Conservation (phyloP, 2,113 vertebrate species). For the Edolisoma coerulescens region DNA sequence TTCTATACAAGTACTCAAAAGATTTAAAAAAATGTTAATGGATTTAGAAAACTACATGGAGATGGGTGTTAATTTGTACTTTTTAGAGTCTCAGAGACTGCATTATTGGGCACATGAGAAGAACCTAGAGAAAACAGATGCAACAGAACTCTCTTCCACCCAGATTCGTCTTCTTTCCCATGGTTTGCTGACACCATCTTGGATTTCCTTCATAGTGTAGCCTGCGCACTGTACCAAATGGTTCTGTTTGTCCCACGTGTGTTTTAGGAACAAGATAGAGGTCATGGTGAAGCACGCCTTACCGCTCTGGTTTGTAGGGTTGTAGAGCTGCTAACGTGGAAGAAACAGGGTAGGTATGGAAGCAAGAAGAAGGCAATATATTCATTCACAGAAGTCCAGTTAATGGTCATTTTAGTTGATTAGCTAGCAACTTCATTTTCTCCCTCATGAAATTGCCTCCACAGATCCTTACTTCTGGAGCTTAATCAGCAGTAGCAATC, state of each 20-base stretch:
- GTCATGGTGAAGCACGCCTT: neutral
- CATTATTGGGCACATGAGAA: neutral
- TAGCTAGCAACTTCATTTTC: conserved; percentile 50
- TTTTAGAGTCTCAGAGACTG: neutral
- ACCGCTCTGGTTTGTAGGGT: neutral
- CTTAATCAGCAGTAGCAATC: conserved; percentile 65
- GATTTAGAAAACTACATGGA: neutral
- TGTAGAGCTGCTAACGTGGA: neutral
- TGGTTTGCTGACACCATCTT: neutral
- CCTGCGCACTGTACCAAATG: neutral
- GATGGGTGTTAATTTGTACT: neutral
- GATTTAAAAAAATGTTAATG: neutral
- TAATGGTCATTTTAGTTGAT: conserved; percentile 50
- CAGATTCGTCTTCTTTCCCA: neutral
- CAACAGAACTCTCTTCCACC: neutral
- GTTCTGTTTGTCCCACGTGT: neutral
- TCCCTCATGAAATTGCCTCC: conserved; percentile 58
- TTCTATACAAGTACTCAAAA: neutral
- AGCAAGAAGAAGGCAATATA: neutral
- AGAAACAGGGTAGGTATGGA: neutral
- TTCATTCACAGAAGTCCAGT: conserved; percentile 42
- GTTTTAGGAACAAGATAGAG: neutral
- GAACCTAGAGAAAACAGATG: neutral
- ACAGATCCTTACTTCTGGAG: conserved; percentile 61
- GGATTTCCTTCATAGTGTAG: neutral